A percentile compares a stretch with the other conserved stretches of the same genome.
Evolutionary conservation across 2,797 vertebrate species (phyloP).

Genomic region (Bovichtus diacanthus): DNA sequence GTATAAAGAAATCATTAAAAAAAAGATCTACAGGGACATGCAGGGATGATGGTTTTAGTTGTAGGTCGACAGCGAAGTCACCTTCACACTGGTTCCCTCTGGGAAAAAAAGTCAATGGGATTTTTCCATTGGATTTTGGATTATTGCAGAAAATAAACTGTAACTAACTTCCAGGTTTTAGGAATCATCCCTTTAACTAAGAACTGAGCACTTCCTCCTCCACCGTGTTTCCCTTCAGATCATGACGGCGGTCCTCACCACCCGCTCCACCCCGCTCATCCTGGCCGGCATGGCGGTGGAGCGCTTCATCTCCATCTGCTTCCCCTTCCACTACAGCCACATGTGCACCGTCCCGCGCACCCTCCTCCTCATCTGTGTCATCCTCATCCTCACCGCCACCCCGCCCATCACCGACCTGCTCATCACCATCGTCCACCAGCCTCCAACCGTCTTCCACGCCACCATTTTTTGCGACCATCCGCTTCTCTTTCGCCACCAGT

Average conservation of each 20-base stretch:
- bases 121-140: too few relatives aligned
- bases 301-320: slow-evolving; percentile 86
- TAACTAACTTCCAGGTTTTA: too few relatives aligned
- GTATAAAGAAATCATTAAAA: too few relatives aligned
- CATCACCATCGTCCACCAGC: slow-evolving; percentile 74
- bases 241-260: slow-evolving; percentile 82
- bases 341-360: slow-evolving; percentile 83
- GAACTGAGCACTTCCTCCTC: too few relatives aligned
- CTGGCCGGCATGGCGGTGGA: slow-evolving; percentile 87
- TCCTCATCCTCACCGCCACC: slow-evolving; percentile 71
- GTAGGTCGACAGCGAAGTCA: too few relatives aligned
- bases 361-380: slow-evolving; percentile 68
- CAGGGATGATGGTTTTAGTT: too few relatives aligned
- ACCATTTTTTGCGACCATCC: slow-evolving; percentile 85
- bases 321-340: slow-evolving; percentile 81
- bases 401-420: slow-evolving; percentile 83
- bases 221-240: slow-evolving; percentile 55
- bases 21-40: too few relatives aligned
- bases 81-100: too few relatives aligned
- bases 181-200: too few relatives aligned
- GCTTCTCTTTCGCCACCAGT: slow-evolving; percentile 77
- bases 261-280: slow-evolving; percentile 85
- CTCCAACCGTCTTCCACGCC: slow-evolving; percentile 66
- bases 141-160: too few relatives aligned
- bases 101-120: too few relatives aligned